A percentile compares a stretch with the other conserved stretches of the same genome.
phyloP scores from a whole-genome alignment of 2,888 invertebrate genomes.

The Spodoptera picta region DNA sequence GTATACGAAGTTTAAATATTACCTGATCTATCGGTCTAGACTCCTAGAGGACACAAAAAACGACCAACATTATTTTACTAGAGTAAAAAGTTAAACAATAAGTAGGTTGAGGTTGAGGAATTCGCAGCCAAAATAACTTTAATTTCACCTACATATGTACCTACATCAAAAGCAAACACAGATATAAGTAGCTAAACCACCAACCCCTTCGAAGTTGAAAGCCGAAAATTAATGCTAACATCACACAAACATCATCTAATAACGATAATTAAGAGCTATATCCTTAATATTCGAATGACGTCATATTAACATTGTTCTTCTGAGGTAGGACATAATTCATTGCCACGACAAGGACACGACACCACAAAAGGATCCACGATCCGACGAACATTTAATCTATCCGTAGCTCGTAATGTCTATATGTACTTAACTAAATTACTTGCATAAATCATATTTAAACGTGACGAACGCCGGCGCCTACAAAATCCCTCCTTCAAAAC shows the following conservation, averaged over 20 bases:
- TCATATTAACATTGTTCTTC: conserved; percentile 42
- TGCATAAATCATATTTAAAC: conserved; percentile 88
- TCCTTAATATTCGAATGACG: conserved; percentile 48
- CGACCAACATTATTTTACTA: no score
- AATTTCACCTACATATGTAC: no score
- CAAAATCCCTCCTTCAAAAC: conserved; percentile 52
- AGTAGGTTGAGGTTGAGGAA: no score
- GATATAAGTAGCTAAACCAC: no score
- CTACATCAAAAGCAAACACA: no score
- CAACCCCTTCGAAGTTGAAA: no score
- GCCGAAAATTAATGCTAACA: no score
- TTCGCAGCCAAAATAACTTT: no score
- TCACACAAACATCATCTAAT: conserved; percentile 33
- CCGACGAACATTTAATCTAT: conserved; percentile 83
- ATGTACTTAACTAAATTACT: conserved; percentile 88
- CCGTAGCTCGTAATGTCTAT: conserved; percentile 81
- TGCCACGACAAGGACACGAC: conserved; percentile 57
- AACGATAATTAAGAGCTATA: conserved; percentile 43
- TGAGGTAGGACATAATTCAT: conserved; percentile 68
- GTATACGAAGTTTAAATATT: no score
- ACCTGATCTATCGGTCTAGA: no score
- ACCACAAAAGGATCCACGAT: conserved; percentile 70
- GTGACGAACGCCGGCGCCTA: conserved; percentile 79
- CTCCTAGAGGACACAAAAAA: no score
- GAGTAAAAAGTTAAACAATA: no score